These are phyloP conservation scores for Amphiura filiformis DNA, from an alignment of 35 echinoderm and acorn worm species.

Conservation along the genomic window DNA sequence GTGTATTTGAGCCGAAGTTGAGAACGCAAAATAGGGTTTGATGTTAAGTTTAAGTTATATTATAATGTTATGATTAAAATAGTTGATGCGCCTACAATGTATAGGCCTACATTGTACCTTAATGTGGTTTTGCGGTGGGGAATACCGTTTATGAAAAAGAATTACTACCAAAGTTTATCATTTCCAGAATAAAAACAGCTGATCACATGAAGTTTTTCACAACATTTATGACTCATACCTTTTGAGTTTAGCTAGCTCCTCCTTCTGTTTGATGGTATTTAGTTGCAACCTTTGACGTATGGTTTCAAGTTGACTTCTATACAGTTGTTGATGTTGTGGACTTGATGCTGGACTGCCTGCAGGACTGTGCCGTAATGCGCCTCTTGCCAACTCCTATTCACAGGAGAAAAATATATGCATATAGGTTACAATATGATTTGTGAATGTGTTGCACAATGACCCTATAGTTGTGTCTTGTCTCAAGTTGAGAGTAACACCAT, in stretches of 20 bases:
- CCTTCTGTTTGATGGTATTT: conserved; percentile 74
- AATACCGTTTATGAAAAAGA: too few species aligned
- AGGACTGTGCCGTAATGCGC: conserved; percentile 13
- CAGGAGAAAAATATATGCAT: neutral
- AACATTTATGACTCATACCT: conserved; percentile 24
- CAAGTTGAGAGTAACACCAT: too few species aligned
- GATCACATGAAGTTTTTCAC: neutral
- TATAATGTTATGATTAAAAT: too few species aligned
- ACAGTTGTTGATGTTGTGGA: neutral
- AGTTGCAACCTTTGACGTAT: conserved; percentile 74
- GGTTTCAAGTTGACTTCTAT: neutral
- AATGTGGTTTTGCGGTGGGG: neutral
- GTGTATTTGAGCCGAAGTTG: too few species aligned
- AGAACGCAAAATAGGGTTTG: neutral
- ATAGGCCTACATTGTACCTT: too few species aligned
- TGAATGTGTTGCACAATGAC: neutral
- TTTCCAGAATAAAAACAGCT: neutral
- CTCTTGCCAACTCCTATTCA: conserved; percentile 29
- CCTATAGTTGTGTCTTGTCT: neutral
- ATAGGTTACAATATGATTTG: too few species aligned
- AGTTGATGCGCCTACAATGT: too few species aligned
- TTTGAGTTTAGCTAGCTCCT: conserved; percentile 54
- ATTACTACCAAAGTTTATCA: neutral
- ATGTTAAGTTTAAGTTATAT: too few species aligned
- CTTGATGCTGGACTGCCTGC: conserved; percentile 53